Evolutionary conservation across 1,140 invertebrate genomes (phyloP), one percentile per base, ranked within the genome.

Genomic region (Psix sp.): DNA sequence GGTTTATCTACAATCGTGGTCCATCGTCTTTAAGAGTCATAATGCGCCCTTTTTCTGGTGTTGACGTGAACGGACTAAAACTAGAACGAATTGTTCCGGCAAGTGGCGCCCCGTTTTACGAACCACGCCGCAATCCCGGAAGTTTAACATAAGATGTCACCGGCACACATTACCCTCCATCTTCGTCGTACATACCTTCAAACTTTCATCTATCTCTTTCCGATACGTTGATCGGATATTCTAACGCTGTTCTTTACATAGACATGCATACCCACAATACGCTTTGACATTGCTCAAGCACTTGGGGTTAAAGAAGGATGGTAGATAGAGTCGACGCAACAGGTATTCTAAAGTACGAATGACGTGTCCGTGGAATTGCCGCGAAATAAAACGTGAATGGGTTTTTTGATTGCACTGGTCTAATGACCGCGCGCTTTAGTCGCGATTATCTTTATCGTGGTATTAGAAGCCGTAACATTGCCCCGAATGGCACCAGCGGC

Each of bases 281-380:
- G 62, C 62, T 68, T 62, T 60, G 70, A 71, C 43, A 46, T 54
- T 57, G 51, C 60, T 45, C 40, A 42, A 72, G 57, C 45, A 62
- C 56, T 59, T 39, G 67, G 38, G 52, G 54, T 45, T 59, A 59
- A 77, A 66, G 51, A 68, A 75, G 65, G 49, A 51, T 56, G 45
- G 52, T 33, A 18, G 40, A 72, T 51, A 65, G 48, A 77, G 35
- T 10, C 35, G 75, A 65, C 10, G 82, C 82, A 84, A 84, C 82
- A 84, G 82, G 82, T 84, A 68, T 43, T 70, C 76, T 66, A 79
- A 81, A 80, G 78, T 74, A 75, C 76, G 74, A 80, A 80, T 80
- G 77, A 79, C 79, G 75, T 70, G 67, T 66, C 70, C 49, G 48
- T 43, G 35, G 68, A 54, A 80, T 77, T 67, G 65, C 62, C 73